Evolutionary conservation across 2,888 invertebrate genomes (phyloP).

Genomic region (Ramazzottius varieornatus): DNA sequence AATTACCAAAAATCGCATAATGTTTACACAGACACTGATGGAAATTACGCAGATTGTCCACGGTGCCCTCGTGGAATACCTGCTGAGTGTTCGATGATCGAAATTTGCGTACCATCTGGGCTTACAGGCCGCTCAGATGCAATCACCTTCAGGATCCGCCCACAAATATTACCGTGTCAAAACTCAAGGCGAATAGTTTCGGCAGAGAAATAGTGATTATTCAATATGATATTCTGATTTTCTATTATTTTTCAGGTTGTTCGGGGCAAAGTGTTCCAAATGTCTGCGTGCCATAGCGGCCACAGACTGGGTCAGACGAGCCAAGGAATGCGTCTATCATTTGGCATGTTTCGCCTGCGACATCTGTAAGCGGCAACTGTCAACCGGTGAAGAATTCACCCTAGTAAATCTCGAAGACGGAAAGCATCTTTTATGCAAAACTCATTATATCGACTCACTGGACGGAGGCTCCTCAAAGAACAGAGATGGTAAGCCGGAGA

Average conservation of each 20-base stretch:
- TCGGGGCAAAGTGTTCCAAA: constrained; percentile 83
- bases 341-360: constrained; percentile 96
- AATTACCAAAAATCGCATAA: no score
- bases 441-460: constrained; percentile 70
- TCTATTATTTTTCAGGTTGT: constrained; percentile 49
- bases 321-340: constrained; percentile 78
- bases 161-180: no score
- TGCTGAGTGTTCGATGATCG: no score
- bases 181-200: no score
- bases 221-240: no score
- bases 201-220: no score
- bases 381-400: constrained; percentile 88
- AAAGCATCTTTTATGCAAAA: constrained; percentile 77
- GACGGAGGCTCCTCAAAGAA: constrained; percentile 53
- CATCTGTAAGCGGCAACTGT: constrained; percentile 66
- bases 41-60: no score
- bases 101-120: no score
- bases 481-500: constrained; percentile 45
- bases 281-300: constrained; percentile 74
- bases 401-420: constrained; percentile 38
- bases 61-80: no score
- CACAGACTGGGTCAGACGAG: constrained; percentile 89
- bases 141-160: no score
- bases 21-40: no score
- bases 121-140: no score